Base-by-base conservation (phyloP, 2,888 invertebrate species). In the Pollenia labialis region DNA sequence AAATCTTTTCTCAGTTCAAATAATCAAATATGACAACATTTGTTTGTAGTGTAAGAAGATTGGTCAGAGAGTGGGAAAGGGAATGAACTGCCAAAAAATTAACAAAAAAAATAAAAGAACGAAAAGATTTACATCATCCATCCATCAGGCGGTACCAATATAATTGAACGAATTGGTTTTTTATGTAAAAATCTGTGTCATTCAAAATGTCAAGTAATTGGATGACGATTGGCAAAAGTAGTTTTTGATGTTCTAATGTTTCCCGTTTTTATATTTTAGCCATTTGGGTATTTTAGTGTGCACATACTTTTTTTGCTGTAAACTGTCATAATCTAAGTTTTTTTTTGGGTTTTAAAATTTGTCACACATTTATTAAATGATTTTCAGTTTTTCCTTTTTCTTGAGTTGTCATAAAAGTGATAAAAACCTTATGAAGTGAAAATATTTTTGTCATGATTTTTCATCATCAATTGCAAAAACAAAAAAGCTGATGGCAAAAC, bases 391-490 rank as follows among this genome's bases (percentile, higher is more conserved):
- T 52, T 40, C 12, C 44, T 40, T 54, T 40, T 7, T 42, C 56
- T 56, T 18, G 42, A 46, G 12, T 66, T 83, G 71, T 76, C 80
- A 72, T 60, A 52, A 69, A 81, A 16, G 66, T 83, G 83, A 86
- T 72, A 76, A 62, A 83, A 71, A 76, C 86, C 86, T 76, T 56
- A 83, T 83, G 75, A 71, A 83, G 46, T 56, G 52, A 52, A 60
- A 76, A 72, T 64, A 18, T 60, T 69, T 82, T 79, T 46, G 44
- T 50, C 44, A 77, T 32, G 32, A 60, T 62, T 64, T 68, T 12
- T 12, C 40, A 18, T n/a, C 18, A 44, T 14, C 66, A 72, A 52
- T 18, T 64, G 62, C 32, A 23, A 16, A 76, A 71, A 72, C n/a
- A n/a, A 44, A 18, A 56, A 48, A 32, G 32, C 12, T 16, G 18